Percentiles rank a stretch among this genome's conserved stretches.
Conservation (phyloP, 2,797 vertebrate genomes). For the Nannoperca obscura region DNA sequence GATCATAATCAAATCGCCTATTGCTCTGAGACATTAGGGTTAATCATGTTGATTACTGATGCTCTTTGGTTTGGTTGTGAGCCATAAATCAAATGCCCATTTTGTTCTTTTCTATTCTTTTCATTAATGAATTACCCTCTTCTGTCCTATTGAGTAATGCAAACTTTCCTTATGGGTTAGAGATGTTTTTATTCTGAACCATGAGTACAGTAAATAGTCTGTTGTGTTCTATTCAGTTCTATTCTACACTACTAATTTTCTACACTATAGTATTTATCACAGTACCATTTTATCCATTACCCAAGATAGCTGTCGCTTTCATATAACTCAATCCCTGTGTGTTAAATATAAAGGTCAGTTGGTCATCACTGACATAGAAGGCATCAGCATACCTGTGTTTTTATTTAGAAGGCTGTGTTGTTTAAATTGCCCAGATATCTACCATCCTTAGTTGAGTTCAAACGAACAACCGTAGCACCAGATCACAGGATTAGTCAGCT, state of each 20-base stretch:
- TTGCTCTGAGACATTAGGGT: not conserved
- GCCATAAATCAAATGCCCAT: not conserved
- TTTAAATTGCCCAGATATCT: slow-evolving; percentile 1
- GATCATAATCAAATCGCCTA: not conserved
- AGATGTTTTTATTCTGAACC: not conserved
- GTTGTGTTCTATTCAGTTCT: not conserved
- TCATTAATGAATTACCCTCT: not conserved
- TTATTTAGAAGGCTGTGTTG: not conserved
- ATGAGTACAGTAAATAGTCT: not conserved
- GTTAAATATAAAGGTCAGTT: slow-evolving; percentile 13
- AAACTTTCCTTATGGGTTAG: not conserved
- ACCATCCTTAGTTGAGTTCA: not conserved
- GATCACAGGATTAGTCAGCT: not conserved
- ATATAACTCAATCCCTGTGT: not conserved
- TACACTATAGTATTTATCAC: not conserved
- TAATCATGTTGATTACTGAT: no score
- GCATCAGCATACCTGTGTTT: not conserved
- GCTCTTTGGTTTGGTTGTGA: not conserved
- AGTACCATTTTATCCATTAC: not conserved
- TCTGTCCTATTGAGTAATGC: not conserved
- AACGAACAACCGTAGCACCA: not conserved
- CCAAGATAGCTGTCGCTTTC: no score
- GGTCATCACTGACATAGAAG: not conserved
- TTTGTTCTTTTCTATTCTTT: no score
- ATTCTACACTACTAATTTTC: not conserved